Evolutionary conservation across 1,140 invertebrate genomes (phyloP).

Genomic region (Meloidogyne floridensis): DNA sequence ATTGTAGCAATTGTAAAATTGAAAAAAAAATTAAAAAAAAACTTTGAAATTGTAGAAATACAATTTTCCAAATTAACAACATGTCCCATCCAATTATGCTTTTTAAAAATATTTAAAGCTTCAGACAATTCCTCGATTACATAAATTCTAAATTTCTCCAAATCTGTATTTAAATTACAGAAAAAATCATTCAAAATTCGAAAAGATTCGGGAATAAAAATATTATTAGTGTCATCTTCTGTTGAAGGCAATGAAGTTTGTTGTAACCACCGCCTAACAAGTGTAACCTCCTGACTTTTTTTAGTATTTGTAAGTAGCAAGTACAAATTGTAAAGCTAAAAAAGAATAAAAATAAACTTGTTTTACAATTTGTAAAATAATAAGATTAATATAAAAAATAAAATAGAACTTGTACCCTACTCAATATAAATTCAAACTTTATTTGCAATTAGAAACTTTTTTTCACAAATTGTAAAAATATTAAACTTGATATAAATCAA

Average conservation of each 20-base stretch:
- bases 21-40: neutral
- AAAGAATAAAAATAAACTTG: neutral
- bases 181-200: slow-evolving; percentile 10
- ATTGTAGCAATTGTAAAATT: neutral
- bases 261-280: neutral
- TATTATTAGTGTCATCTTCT: neutral
- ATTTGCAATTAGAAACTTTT: too few relatives aligned
- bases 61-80: neutral
- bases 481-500: too few relatives aligned
- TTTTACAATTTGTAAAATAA: slow-evolving; percentile 17
- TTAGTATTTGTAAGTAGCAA: slow-evolving; percentile 15
- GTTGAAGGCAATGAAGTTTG: neutral
- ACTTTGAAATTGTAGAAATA: neutral
- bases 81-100: neutral
- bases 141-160: neutral
- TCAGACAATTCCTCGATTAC: neutral
- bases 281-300: neutral
- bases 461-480: too few relatives aligned
- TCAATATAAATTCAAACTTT: too few relatives aligned
- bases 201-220: neutral
- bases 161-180: neutral
- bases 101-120: neutral
- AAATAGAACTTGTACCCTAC: too few relatives aligned
- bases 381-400: too few relatives aligned
- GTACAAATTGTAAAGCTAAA: slow-evolving; percentile 21